Evolutionary conservation across 2,113 vertebrate species (phyloP).

Genomic region (Paralichthys olivaceus): DNA sequence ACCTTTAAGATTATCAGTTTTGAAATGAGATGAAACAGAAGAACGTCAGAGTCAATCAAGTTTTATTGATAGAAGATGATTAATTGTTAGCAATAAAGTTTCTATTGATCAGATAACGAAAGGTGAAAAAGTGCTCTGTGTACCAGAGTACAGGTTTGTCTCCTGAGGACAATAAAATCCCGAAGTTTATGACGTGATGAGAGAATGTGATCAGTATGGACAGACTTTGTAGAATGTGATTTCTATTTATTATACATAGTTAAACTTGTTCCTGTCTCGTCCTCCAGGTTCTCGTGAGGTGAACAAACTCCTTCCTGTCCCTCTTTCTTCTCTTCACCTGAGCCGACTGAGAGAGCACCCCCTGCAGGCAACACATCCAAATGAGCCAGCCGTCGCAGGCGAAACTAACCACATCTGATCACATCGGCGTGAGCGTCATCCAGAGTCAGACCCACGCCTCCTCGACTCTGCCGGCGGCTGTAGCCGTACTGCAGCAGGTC

Average conservation of each 20-base stretch:
- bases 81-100: no score
- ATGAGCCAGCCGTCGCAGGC: conserved; percentile 92
- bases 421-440: conserved; percentile 88
- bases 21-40: no score
- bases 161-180: not conserved
- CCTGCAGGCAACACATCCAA: conserved; percentile 81
- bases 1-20: no score
- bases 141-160: no score
- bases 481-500: conserved; percentile 86
- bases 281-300: not conserved
- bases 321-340: conserved; percentile 18
- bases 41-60: no score
- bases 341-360: conserved; percentile 37
- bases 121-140: no score
- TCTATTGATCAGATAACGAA: no score
- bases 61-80: no score
- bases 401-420: conserved; percentile 80
- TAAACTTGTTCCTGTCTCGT: not conserved
- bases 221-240: not conserved
- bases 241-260: not conserved
- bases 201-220: not conserved
- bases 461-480: conserved; percentile 18
- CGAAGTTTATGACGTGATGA: no score
- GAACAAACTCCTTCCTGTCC: not conserved
- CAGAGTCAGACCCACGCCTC: conserved; percentile 85